Base-by-base conservation (phyloP, 2,888 invertebrate species). In the Aethes cnicana region DNA sequence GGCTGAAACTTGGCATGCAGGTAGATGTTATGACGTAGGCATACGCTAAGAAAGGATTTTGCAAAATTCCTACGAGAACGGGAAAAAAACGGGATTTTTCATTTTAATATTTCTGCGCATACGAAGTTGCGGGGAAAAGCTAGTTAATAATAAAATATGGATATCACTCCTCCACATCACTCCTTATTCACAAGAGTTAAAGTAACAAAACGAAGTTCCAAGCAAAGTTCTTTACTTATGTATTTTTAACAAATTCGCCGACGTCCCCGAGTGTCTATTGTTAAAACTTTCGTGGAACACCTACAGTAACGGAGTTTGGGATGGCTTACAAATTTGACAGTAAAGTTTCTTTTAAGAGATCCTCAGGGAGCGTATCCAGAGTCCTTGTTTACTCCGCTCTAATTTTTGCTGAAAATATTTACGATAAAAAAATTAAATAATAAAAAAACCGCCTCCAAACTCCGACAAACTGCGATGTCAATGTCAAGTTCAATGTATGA, bases 181-280 rank as follows among this genome's bases (percentile, higher is more conserved):
- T 30, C n/a, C 26, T 6, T n/a, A n/a, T 26, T 9, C 1, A 26
- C 25, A 39, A 16, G 6, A 7, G 21, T 17, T 25, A 23, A 21
- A 21, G 14, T 21, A 20, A 23, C 35, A 36, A 16, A 28, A 26
- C 30, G 30, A 43, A 49, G 30, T 52, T 6, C 18, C 9, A 20
- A 32, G 25, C 18, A 5, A 32, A 39, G 39, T 39, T 44, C 16
- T 28, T 42, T 42, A n/a, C n/a, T n/a, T n/a, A 9, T 23, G 23
- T 44, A 32, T 44, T 44, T 36, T 37, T 32, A 52, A 50, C 36
- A 44, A 50, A 37, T 37, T 52, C 39, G 14, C 7, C 25, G 16
- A 52, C 44, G 37, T 44, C 18, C 17, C 7, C 3, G 28, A 32
- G 32, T 12, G 20, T 43, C 36, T 46, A 20, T 52, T 52, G 52